A percentile compares a stretch with the other conserved stretches of the same genome.
Conservation (phyloP, 2,113 vertebrate genomes). For the Henicopernis longicauda region DNA sequence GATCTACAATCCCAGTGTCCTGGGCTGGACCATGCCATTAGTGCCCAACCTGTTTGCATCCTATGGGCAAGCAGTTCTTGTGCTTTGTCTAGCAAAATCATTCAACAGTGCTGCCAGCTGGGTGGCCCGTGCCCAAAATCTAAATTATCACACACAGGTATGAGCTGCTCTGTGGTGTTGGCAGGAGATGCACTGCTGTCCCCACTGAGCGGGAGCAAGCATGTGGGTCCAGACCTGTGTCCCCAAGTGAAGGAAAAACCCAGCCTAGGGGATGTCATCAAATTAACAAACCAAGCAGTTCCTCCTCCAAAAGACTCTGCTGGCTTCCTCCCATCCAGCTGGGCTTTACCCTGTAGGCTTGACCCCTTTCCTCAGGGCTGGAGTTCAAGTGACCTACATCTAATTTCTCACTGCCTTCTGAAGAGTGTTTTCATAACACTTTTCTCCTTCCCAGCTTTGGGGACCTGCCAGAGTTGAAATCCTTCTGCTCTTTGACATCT, state of each 20-base stretch:
- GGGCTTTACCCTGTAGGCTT: conserved; percentile 11
- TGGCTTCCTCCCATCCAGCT: conserved; percentile 18
- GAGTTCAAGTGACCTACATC: conserved; percentile 23
- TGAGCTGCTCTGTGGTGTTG: not conserved
- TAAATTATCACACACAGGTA: not conserved
- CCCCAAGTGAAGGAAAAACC: not conserved
- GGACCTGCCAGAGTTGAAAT: not conserved
- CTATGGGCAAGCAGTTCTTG: not conserved
- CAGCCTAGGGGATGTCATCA: not conserved
- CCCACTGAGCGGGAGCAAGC: rapidly evolving
- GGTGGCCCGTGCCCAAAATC: not conserved
- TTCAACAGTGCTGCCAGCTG: not conserved
- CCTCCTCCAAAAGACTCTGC: not conserved
- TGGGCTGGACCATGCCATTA: not conserved
- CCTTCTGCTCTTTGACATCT: conserved; percentile 28
- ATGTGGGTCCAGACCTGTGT: not conserved
- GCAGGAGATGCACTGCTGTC: not conserved
- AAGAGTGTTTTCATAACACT: conserved; percentile 15
- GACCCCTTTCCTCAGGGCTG: conserved; percentile 6
- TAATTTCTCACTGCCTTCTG: conserved; percentile 32
- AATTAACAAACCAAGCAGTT: conserved; percentile 36
- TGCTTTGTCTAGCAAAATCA: not conserved
- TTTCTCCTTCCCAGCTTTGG: not conserved
- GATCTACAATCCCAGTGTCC: not conserved
- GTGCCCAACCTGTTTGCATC: not conserved